Evolutionary conservation across 2,888 invertebrate genomes (phyloP).

Genomic region (Opisthograptis luteolata): DNA sequence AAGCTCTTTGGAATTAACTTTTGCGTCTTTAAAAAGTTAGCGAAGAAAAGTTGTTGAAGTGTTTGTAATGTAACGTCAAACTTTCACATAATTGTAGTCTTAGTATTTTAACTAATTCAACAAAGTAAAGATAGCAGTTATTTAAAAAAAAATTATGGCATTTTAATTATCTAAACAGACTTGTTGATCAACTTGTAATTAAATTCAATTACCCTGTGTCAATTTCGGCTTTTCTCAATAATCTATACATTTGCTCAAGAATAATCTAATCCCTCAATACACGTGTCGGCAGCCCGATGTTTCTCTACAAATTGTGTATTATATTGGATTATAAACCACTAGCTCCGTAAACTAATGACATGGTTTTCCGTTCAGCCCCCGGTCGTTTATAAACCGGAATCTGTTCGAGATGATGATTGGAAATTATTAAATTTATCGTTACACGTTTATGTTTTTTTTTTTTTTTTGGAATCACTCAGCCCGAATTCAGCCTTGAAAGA

Average conservation of each 20-base stretch:
- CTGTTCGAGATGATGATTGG: constrained; percentile 28
- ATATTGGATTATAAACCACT: constrained; percentile 15
- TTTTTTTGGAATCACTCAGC: too few relatives aligned
- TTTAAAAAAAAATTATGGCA: background rate
- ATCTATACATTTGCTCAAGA: background rate
- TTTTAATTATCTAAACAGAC: background rate
- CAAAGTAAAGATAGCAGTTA: background rate
- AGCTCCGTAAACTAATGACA: constrained; percentile 16
- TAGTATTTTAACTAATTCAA: background rate
- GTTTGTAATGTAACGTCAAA: background rate
- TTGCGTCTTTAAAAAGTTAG: background rate
- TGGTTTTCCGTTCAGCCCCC: constrained; percentile 8
- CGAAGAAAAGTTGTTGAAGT: background rate
- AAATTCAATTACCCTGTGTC: too few relatives aligned
- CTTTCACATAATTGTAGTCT: background rate
- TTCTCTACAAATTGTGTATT: background rate
- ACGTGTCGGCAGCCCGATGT: constrained; percentile 8
- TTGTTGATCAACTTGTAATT: too few relatives aligned
- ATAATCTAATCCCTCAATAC: constrained; percentile 7
- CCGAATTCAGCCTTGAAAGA: too few relatives aligned
- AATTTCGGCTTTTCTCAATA: too few relatives aligned
- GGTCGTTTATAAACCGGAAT: constrained; percentile 17
- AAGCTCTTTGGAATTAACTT: background rate
- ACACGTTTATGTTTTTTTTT: too few relatives aligned
- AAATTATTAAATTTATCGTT: background rate